Evolutionary conservation across 2,888 invertebrate species (phyloP), one percentile per base, ranked within the genome.

Genomic region (Quadroppia sp.): DNA sequence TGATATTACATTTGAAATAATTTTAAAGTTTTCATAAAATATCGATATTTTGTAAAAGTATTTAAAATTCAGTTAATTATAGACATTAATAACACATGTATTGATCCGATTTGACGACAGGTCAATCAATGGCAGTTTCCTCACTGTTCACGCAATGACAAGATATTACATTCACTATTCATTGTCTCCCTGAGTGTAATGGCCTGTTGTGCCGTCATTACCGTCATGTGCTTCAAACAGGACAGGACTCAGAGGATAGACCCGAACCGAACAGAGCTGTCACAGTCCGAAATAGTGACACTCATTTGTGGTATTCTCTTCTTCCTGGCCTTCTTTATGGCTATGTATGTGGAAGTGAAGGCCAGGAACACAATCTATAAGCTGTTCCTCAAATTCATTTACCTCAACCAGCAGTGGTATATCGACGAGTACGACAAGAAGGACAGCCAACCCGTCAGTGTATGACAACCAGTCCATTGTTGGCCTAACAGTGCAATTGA

Each of bases 341-440:
- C 86, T 70, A 84, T 86, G 81, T 85, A 85, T 76, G 85, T 84
- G 23, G 84, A 86, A 80, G 84, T 86, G 53, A 85, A 85, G 79
- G 84, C 84, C 6, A 80, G 82, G 32, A 82, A 83, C 77, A 84
- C 84, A 1, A 78, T 85, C 25, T 85, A 85, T 77, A 81, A 83
- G 75, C 80, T 84, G 61, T 80, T 83, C 75, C 79, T 81, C 74
- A 82, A 82, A 75, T 84, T 81, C 75, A 75, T 81, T 23, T 79
- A 80, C 72, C 76, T 81, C 71, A 84, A 84, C 77, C 84, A 84
- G 75, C 83, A 83, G 74, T 84, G 84, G 84, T 82, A 83, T 74
- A 82, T 84, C 9, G 82, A 83, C 72, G 81, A 82, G 28, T 83
- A 83, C 75, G 83, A 83, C 70, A 80, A 80, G 45, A 79, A 77